Evolutionary conservation across 1,140 invertebrate genomes (phyloP).

Genomic region (Psilanteris sp.): DNA sequence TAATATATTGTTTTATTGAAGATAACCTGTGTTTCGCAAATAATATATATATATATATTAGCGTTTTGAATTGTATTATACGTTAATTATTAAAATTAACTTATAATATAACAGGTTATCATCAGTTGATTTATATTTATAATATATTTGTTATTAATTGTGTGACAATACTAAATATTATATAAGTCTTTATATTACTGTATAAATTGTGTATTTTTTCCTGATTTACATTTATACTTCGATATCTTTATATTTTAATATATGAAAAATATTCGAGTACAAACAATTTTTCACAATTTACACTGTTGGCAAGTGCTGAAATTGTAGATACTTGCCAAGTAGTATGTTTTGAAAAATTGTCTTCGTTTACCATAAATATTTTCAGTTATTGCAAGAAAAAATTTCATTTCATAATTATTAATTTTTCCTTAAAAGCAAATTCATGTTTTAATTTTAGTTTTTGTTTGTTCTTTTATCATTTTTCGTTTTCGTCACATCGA

Average conservation of each 20-base stretch:
- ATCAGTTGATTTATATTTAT: not conserved
- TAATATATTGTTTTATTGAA: too few relatives aligned
- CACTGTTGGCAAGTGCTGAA: constrained; percentile 58
- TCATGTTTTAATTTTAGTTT: too few relatives aligned
- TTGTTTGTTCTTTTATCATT: too few relatives aligned
- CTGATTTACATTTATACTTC: constrained; percentile 12
- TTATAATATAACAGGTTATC: not conserved
- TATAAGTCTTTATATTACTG: constrained; percentile 18
- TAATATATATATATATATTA: too few relatives aligned
- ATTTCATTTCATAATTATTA: too few relatives aligned
- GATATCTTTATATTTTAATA: constrained; percentile 19
- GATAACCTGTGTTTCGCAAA: constrained; percentile 2
- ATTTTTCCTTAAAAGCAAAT: too few relatives aligned
- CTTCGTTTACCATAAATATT: constrained; percentile 10
- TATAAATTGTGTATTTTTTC: constrained; percentile 9
- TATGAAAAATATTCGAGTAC: constrained; percentile 15
- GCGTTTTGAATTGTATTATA: too few relatives aligned
- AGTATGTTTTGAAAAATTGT: constrained; percentile 67
- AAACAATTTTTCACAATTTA: constrained; percentile 72
- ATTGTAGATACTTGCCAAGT: constrained; percentile 61
- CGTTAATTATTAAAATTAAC: too few relatives aligned
- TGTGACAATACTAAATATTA: too few relatives aligned
- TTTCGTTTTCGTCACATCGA: constrained; percentile 3
- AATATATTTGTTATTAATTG: too few relatives aligned
- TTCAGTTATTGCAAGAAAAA: not conserved